Evolutionary conservation across 2,797 vertebrate species (phyloP), one percentile per base, ranked within the genome.

Genomic region (Poeciliopsis infans): DNA sequence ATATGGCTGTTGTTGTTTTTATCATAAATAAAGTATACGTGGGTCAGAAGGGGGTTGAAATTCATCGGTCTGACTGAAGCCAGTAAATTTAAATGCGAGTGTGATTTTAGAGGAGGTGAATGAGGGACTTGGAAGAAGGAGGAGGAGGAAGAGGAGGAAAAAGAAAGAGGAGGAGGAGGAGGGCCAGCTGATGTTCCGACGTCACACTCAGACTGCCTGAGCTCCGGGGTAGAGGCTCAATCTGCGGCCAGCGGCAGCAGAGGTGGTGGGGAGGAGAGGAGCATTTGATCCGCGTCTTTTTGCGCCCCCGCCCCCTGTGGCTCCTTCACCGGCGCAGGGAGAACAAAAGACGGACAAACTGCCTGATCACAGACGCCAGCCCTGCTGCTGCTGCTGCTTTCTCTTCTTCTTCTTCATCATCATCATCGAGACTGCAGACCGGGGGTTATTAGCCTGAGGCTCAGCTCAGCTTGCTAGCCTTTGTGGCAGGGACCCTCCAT

Each of bases 171-270:
- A 68, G 16, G 75, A 75, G 31, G 77, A 85, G 91, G 86, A 85
- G 85, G 90, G 89, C 90, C 84, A 85, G 88, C 75, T 53, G 72
- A 91, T 83, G 88, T 55, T 90, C 87, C 89, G 89, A 95, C 94
- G 95, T 95, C 93, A 93, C 43, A 46, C 90, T 87, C 86, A 85
- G 87, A 84, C 88, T 86, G 91, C 84, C 88, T 78, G 91, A 79
- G 87, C 89, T 93, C 79, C 88, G 73, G 90, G 86, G 86, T 93
- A 78, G 84, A 86, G 90, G 78, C 85, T 93, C 94, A 93, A 89
- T 95, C 93, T 90, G 91, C 86, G 88, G 85, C 93, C 94, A 94
- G 90, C 93, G 92, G 94, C 91, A 89, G 86, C 79, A 74, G 82
- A 88, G 90, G 86, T 80, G 88, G 77, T 61, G 87, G 55, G 79